A percentile compares a stretch with the other conserved stretches of the same genome.
Evolutionary conservation across 1,140 invertebrate species (phyloP).

Genomic region (Platyura marginata): DNA sequence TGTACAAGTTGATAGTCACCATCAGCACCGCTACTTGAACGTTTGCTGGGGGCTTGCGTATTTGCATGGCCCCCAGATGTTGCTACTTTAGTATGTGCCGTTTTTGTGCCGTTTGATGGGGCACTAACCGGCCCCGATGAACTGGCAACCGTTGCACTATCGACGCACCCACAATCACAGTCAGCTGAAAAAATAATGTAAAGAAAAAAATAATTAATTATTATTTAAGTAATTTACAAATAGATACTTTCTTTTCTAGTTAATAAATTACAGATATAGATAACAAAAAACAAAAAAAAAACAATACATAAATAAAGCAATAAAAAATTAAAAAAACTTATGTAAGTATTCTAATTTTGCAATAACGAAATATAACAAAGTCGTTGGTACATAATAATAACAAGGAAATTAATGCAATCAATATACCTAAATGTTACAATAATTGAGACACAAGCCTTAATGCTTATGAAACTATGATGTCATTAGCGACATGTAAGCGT

Average conservation of each 20-base stretch:
- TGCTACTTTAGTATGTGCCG: slow-evolving; percentile 25
- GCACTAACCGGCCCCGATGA: background rate
- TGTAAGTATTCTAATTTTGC: background rate
- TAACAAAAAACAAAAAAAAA: background rate
- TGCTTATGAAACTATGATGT: no score
- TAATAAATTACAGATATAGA: no score
- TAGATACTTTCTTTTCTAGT: no score
- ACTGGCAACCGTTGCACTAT: slow-evolving; percentile 6
- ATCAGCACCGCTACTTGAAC: slow-evolving; percentile 61
- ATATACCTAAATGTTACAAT: no score
- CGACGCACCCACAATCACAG: slow-evolving; percentile 23
- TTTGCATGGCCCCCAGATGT: slow-evolving; percentile 25
- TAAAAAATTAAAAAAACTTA: no score
- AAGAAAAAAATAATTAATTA: no score
- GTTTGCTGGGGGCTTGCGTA: slow-evolving; percentile 24
- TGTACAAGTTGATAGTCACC: slow-evolving; percentile 97
- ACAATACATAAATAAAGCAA: background rate
- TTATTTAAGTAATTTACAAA: no score
- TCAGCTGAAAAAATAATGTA: slow-evolving; percentile 5
- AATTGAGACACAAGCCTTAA: no score
- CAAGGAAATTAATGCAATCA: no score
- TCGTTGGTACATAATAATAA: no score
- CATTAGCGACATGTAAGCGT: no score
- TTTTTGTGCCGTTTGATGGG: slow-evolving; percentile 17
- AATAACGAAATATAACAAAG: background rate